Evolutionary conservation across 2,113 vertebrate genomes (phyloP), one percentile per base, ranked within the genome.

Genomic region (Hyaena hyaena): DNA sequence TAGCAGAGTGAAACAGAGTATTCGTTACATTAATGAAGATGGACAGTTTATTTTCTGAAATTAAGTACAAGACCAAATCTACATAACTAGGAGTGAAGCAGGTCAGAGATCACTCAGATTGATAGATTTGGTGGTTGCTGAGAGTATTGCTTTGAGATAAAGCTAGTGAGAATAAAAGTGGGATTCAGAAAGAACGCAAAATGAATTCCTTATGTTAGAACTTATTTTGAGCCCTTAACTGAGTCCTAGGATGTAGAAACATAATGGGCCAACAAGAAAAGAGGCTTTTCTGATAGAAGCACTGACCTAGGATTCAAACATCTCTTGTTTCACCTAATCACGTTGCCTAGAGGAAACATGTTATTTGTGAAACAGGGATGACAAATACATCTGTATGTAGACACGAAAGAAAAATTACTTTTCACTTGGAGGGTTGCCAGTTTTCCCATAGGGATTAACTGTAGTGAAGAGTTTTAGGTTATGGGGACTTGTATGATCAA

Each of bases 221-320:
- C 4, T 88, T 88, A 31, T 26, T 93, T 88, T 39, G 21, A 85
- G 45, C 16, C 31, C 9, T 45, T 90, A 83, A 39, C 12, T 4
- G 63, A 45, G 39, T 87, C 23, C 43, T 45, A 33, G 45, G 61
- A 14, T 86, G 4, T 80, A 43, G n/a, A 91, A 50, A 95, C 24
- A 23, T 89, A 55, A 80, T 35, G 85, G 19, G 55, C 35, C 88
- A 88, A 73, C 16, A 68, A 91, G 23, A 95, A 95, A 86, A 87
- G 43, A 58, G 4, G 11, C 43, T 84, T 4, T 84, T 80, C 61
- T 89, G n/a, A 8, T 76, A 45, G 61, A 81, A 73, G 43, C 90
- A 53, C 58, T 92, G 28, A 92, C 11, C 39, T 76, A 53, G 53
- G 45, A 95, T 77, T 69, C 81, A 76, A 88, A 33, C 81, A 87